A percentile compares a stretch with the other conserved stretches of the same genome.
These are phyloP conservation scores for Daboia siamensis DNA, from an alignment of 2,113 vertebrate species.

Conservation along the genomic window DNA sequence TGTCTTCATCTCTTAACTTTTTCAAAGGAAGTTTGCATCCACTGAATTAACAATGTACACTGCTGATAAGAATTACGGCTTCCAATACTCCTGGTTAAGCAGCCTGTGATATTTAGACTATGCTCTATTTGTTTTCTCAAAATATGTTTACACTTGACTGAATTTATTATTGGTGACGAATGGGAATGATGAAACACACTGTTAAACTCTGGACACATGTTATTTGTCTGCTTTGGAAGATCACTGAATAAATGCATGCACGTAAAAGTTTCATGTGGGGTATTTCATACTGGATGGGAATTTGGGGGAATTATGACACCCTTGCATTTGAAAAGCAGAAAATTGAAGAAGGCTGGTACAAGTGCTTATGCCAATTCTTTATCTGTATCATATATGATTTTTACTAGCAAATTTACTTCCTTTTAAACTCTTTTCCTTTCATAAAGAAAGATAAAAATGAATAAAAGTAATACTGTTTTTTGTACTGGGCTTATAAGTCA, in stretches of 20 bases:
- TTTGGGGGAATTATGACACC: neutral
- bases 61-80: neutral
- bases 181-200: neutral
- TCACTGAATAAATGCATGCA: neutral
- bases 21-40: neutral
- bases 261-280: neutral
- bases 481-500: neutral
- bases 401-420: neutral
- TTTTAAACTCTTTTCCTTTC: neutral
- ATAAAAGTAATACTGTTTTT: neutral
- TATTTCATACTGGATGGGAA: neutral
- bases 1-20: conserved; percentile 14
- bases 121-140: neutral
- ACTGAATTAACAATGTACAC: conserved; percentile 29
- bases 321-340: neutral
- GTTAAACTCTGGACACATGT: neutral
- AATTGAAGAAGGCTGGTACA: neutral
- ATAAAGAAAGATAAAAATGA: neutral
- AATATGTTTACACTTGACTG: neutral
- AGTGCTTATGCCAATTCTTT: neutral
- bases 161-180: neutral
- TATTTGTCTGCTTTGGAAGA: neutral
- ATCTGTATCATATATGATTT: neutral
- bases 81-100: conserved; percentile 10
- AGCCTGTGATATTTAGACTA: neutral